A percentile compares a stretch with the other conserved stretches of the same genome.
Conservation (phyloP, 2,888 invertebrate genomes). For the Lithophane socia region DNA sequence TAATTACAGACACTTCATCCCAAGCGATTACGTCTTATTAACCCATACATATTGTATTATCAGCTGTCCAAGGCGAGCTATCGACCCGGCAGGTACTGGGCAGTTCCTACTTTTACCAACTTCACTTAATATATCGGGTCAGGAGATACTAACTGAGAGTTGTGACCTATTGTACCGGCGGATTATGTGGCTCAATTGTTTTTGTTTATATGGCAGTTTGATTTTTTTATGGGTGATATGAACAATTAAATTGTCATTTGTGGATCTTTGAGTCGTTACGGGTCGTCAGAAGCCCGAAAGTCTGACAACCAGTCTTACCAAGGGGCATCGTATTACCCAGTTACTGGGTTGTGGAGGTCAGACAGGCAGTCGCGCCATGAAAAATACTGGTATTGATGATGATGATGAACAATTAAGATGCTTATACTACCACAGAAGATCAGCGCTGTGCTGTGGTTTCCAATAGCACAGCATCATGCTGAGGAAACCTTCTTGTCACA, state of each 20-base stretch:
- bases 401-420: too few species aligned
- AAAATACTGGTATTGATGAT: too few species aligned
- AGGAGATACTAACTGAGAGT: conserved; percentile 20
- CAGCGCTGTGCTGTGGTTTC: too few species aligned
- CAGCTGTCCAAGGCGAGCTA: conserved; percentile 45
- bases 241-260: neutral
- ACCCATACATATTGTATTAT: conserved; percentile 10
- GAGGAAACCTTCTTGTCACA: too few species aligned
- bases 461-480: neutral
- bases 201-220: neutral
- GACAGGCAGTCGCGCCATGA: too few species aligned
- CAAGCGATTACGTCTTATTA: conserved; percentile 19
- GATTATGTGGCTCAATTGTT: conserved; percentile 20
- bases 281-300: too few species aligned
- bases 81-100: conserved; percentile 27
- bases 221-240: neutral
- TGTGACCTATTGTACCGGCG: conserved; percentile 35
- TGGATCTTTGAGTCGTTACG: too few species aligned
- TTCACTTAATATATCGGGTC: conserved; percentile 26
- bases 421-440: too few species aligned
- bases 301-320: too few species aligned
- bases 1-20: conserved; percentile 53
- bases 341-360: too few species aligned
- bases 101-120: conserved; percentile 60
- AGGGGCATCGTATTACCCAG: too few species aligned